Conservation (phyloP, 2,888 invertebrate species). For the Dynastes hyllus region DNA sequence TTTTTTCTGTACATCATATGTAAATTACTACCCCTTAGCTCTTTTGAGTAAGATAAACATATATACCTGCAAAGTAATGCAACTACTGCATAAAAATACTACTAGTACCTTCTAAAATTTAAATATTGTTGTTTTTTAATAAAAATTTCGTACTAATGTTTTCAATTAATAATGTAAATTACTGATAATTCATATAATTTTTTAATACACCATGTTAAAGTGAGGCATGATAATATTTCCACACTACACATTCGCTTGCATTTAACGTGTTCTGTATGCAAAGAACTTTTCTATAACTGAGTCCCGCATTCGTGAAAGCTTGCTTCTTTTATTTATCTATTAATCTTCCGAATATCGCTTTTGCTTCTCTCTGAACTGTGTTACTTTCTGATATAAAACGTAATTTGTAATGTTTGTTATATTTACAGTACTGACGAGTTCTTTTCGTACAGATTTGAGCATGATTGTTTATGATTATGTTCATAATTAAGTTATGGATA, state of each 20-base stretch:
- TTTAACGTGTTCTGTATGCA: slow-evolving; percentile 65
- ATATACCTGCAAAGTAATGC: neutral
- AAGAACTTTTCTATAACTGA: slow-evolving; percentile 61
- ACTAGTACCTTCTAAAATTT: slow-evolving; percentile 25
- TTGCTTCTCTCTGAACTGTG: slow-evolving; percentile 48
- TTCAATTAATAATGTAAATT: slow-evolving; percentile 15
- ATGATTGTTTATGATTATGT: slow-evolving; percentile 46
- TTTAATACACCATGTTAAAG: slow-evolving; percentile 61
- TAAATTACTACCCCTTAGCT: slow-evolving; percentile 28
- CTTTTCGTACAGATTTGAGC: slow-evolving; percentile 65
- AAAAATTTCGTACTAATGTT: slow-evolving; percentile 53
- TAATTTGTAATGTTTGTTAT: slow-evolving; percentile 18
- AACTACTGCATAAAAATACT: slow-evolving; percentile 13
- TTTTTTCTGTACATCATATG: too few species aligned
- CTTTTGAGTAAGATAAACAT: slow-evolving; percentile 36
- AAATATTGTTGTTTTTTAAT: slow-evolving; percentile 34
- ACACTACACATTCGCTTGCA: slow-evolving; percentile 62
- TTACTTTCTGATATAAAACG: slow-evolving; percentile 27
- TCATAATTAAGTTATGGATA: slow-evolving; percentile 35
- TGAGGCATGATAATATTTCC: slow-evolving; percentile 64
- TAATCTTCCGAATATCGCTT: slow-evolving; percentile 52
- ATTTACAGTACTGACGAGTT: slow-evolving; percentile 54
- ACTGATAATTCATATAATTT: slow-evolving; percentile 25
- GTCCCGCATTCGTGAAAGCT: slow-evolving; percentile 4
- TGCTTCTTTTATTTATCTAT: slow-evolving; percentile 20